phyloP scores from a whole-genome alignment of 2,113 vertebrate species.

The Rattus norvegicus region DNA sequence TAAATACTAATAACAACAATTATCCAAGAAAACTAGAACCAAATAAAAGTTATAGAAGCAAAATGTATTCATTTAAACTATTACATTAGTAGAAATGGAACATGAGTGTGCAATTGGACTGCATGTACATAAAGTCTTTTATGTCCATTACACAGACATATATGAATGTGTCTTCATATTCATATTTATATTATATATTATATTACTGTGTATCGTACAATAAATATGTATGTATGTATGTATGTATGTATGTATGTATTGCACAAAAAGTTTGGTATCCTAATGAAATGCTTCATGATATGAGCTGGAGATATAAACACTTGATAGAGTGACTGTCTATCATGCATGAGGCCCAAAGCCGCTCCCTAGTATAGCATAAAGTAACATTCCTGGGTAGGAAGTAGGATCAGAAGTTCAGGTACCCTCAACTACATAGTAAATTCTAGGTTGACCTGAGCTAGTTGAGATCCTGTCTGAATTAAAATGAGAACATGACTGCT shows the following conservation, averaged over 20 bases:
- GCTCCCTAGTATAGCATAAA: neutral
- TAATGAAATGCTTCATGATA: neutral
- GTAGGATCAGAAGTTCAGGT: neutral
- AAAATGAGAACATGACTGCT: neutral
- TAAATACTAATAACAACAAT: slow-evolving; percentile 1
- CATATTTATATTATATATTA: too few species aligned
- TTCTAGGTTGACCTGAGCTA: neutral
- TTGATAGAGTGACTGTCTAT: neutral
- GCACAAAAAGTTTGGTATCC: neutral
- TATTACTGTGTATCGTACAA: too few species aligned
- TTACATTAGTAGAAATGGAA: neutral
- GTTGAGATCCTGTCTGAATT: neutral
- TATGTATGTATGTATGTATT: neutral
- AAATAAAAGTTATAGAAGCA: neutral
- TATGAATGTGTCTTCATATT: too few species aligned
- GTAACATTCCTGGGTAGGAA: neutral
- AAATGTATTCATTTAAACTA: slow-evolving; percentile 3
- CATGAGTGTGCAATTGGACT: neutral
- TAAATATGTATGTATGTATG: neutral
- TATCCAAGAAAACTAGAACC: neutral
- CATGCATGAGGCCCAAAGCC: neutral
- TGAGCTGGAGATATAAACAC: neutral
- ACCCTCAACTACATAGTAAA: neutral
- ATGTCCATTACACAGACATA: too few species aligned
- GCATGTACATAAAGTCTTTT: neutral